phyloP scores from a whole-genome alignment of 2,888 invertebrate species.

The Pachydiplax longipennis region DNA sequence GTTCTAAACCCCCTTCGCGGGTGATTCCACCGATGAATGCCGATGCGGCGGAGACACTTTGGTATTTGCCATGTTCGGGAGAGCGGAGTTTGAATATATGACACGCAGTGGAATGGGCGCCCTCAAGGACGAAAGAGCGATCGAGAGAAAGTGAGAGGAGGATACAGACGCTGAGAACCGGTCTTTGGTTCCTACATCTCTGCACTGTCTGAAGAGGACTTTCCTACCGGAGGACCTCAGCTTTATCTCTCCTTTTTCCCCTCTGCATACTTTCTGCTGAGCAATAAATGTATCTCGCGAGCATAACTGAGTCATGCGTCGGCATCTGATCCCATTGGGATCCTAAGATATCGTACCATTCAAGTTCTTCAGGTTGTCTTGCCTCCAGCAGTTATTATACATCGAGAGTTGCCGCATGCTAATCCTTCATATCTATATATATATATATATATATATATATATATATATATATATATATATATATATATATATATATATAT shows the following conservation, averaged over 20 bases:
- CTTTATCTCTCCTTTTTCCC: not conserved
- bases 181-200: not conserved
- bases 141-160: not conserved
- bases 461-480: no score
- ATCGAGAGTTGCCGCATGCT: no score
- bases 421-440: no score
- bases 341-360: no score
- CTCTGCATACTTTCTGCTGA: not conserved
- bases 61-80: not conserved
- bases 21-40: not conserved
- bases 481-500: no score
- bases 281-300: no score
- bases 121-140: not conserved
- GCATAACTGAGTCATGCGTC: no score
- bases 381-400: no score
- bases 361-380: no score
- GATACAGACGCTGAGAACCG: not conserved
- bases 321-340: no score
- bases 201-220: no score
- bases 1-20: not conserved
- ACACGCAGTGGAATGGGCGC: not conserved
- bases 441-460: no score
- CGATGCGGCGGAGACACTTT: not conserved
- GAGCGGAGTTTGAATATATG: not conserved
- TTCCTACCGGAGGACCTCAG: not conserved